These are phyloP conservation scores for Amphiprion percula DNA, from an alignment of 2,113 vertebrate genomes.

Conservation along the genomic window DNA sequence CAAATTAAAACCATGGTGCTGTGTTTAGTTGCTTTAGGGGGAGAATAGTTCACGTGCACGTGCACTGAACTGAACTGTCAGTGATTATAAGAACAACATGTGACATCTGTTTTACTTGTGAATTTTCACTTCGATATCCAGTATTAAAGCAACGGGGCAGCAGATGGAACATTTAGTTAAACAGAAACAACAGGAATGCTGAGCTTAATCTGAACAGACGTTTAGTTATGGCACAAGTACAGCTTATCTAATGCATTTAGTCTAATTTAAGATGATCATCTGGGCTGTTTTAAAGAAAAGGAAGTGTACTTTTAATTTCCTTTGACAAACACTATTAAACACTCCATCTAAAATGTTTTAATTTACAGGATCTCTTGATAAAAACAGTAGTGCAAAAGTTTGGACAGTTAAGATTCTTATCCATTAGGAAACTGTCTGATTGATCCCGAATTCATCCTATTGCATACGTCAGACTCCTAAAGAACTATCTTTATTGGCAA, in stretches of 20 bases:
- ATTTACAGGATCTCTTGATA: not conserved
- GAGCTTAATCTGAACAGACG: too few relatives aligned
- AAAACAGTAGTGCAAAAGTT: too few relatives aligned
- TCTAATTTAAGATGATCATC: too few relatives aligned
- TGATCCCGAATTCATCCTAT: too few relatives aligned
- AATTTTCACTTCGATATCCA: conserved; percentile 44
- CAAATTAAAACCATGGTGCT: conserved; percentile 56
- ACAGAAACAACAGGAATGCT: not conserved
- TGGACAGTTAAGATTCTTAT: too few relatives aligned
- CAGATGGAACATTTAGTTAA: not conserved
- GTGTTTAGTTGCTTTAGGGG: conserved; percentile 51
- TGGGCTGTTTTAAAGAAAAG: too few relatives aligned
- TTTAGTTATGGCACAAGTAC: too few relatives aligned
- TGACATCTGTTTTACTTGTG: conserved; percentile 63
- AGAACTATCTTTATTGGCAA: not conserved
- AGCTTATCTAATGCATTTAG: too few relatives aligned
- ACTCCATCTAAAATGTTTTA: conserved; percentile 13
- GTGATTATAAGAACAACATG: conserved; percentile 64
- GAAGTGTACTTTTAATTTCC: too few relatives aligned
- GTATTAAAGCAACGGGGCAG: not conserved
- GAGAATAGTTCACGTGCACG: conserved; percentile 40
- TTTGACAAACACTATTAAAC: conserved; percentile 8
- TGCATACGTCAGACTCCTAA: too few relatives aligned
- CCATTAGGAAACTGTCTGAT: too few relatives aligned
- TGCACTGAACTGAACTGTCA: conserved; percentile 42